Conservation (phyloP, 1,140 invertebrate genomes). For the Delia radicum region DNA sequence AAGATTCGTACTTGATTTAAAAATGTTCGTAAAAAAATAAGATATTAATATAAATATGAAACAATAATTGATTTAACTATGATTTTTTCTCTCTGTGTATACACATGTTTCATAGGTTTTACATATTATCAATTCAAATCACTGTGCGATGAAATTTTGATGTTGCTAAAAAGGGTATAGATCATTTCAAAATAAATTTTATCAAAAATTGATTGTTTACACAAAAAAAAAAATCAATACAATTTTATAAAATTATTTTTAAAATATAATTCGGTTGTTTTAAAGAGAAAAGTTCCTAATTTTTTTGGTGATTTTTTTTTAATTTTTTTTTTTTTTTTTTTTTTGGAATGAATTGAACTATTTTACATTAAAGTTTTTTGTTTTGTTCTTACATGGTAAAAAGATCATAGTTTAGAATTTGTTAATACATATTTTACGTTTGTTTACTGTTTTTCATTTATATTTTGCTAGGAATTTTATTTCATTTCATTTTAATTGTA, state of each 20-base stretch:
- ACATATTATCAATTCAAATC: not conserved
- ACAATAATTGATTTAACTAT: no score
- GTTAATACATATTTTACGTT: conserved; percentile 10
- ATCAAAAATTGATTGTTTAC: not conserved
- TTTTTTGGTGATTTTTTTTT: not conserved
- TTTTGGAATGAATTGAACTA: not conserved
- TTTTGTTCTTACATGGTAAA: conserved; percentile 3
- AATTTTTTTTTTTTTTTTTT: not conserved
- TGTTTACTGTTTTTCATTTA: not conserved
- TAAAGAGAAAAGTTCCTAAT: not conserved
- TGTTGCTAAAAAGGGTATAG: not conserved
- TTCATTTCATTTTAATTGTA: conserved; percentile 46
- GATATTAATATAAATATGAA: no score
- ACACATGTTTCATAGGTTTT: no score
- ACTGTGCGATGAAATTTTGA: not conserved
- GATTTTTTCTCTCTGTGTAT: no score
- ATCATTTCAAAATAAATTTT: not conserved
- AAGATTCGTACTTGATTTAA: no score
- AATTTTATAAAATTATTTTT: not conserved
- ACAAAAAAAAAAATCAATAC: not conserved
- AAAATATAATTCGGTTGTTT: not conserved
- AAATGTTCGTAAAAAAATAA: no score
- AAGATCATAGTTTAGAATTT: conserved; percentile 5
- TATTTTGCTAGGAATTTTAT: not conserved
- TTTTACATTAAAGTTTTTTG: not conserved